A percentile compares a stretch with the other conserved stretches of the same genome.
phyloP scores from a whole-genome alignment of 53 echinoderm and acorn worm genomes.

The Crossaster papposus region DNA sequence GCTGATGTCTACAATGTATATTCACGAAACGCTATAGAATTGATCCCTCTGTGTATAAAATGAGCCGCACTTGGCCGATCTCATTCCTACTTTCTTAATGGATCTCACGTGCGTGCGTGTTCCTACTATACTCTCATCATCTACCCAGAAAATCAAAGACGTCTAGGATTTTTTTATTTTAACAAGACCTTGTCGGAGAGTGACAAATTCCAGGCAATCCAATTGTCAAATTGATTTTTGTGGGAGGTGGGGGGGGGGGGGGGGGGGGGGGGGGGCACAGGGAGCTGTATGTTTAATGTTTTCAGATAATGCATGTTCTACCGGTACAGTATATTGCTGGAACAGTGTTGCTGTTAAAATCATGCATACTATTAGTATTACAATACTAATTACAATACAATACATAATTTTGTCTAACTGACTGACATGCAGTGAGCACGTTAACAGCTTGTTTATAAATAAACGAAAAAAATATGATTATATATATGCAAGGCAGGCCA shows the following conservation, averaged over 20 bases:
- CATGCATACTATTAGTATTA: neutral
- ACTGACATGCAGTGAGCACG: no score
- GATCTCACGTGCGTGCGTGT: neutral
- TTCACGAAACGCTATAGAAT: neutral
- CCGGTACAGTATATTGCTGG: no score
- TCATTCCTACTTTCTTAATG: neutral
- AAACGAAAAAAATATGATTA: no score
- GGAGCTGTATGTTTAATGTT: neutral
- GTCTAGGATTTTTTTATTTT: neutral
- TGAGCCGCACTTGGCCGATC: neutral
- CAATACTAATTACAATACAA: no score
- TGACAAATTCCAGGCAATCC: neutral
- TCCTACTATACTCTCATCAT: slow-evolving; percentile 1
- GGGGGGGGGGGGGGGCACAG: no score
- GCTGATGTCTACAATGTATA: neutral
- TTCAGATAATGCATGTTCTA: no score
- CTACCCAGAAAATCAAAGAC: neutral
- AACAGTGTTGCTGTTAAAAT: neutral
- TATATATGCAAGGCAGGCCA: no score
- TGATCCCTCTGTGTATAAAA: neutral
- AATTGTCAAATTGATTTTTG: neutral
- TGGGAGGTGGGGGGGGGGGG: no score
- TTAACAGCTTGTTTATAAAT: no score
- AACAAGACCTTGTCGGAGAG: neutral
- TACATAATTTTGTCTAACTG: no score